Base-by-base conservation (phyloP, 1,140 invertebrate genomes). In the Nasonia giraulti region DNA sequence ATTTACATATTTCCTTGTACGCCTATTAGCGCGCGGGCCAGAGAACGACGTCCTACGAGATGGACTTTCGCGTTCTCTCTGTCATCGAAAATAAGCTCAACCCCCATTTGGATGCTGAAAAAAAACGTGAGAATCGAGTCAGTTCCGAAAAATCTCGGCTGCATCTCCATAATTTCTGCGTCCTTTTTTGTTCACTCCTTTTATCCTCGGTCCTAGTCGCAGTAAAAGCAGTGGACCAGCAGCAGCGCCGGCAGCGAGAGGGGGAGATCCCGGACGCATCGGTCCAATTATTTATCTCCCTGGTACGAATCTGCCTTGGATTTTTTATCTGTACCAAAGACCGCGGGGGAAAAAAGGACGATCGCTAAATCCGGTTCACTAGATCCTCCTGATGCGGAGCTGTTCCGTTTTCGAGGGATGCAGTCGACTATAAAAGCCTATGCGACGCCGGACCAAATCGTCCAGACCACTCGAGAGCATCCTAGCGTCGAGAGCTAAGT, bases 401-500 rank as follows among this genome's bases (percentile, higher is more conserved):
- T 23, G 62, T 77, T 78, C 74, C 14, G 37, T 23, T 82, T 62
- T n/a, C 14, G 68, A 37, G 23, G 31, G 31, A 3, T 78, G 23
- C 33, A 37, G 33, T 12, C 6, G 73, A 40, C 50, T 84, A 79
- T 79, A 84, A 73, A 84, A 84, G 77, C 14, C 27, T 27, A 14
- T 1, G 44, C 10, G 31, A 14, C 11, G 10, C 10, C 66, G 10
- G 44, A 47, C 77, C 12, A 62, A 75, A 50, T 50, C 69, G 66
- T 47, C 77, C 68, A 74, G 44, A 33, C 14, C 27, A 74, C 44
- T 40, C 44, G 31, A 17, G 4, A 47, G 77, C 50, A 40, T 74
- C 55, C 40, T 50, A 75, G 50, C 69, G 23, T 20, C 33, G 23
- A 40, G 1, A 6, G 40, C 31, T 33, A 6, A 37, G 33, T 37